Evolutionary conservation across 2,113 vertebrate genomes (phyloP), one percentile per base, ranked within the genome.

Genomic region (Tachycineta bicolor): DNA sequence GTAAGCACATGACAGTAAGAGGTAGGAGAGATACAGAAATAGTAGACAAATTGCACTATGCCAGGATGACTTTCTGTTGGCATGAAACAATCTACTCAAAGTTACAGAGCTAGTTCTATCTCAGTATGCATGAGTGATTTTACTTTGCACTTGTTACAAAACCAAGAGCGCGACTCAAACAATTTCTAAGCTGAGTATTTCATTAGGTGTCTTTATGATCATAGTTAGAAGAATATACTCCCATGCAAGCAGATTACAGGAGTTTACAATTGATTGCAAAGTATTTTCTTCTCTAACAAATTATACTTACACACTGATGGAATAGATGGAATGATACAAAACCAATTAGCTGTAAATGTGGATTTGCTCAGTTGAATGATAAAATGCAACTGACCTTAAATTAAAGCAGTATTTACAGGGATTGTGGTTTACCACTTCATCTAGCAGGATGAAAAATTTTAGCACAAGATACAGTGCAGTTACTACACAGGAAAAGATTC

Each of bases 341-440:
- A 68, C 26, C 28, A 50, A 28, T n/a, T 41, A 44, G 4, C 26
- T 93, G 47, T 97, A 93, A 97, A 87, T 86, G 73, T 16, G 1
- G 86, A 83, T 96, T 97, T 97, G 89, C 63, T 96, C 47, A 59
- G 92, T 94, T 96, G 83, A 95, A 96, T 83, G 56, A 97, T 76
- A 93, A 95, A 96, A 28, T 93, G 73, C 50, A 73, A 34, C 13
- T 94, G 49, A 87, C 64, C 43, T 87, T 86, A 70, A 96, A 83
- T 92, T 63, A 96, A 96, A 96, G 76, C 55, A 81, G 17, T 95
- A 81, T 89, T 95, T 88, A 83, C 4, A 8, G 37, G 65, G n/a
- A 86, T 39, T 73, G 50, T 92, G 49, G 46, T 83, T 93, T 93
- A 50, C 46, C 60, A 91, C 41, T 86, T 83, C 44, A 89, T 69